Evolutionary conservation across 2,888 invertebrate species (phyloP).

Genomic region (Melinaea marsaeus): DNA sequence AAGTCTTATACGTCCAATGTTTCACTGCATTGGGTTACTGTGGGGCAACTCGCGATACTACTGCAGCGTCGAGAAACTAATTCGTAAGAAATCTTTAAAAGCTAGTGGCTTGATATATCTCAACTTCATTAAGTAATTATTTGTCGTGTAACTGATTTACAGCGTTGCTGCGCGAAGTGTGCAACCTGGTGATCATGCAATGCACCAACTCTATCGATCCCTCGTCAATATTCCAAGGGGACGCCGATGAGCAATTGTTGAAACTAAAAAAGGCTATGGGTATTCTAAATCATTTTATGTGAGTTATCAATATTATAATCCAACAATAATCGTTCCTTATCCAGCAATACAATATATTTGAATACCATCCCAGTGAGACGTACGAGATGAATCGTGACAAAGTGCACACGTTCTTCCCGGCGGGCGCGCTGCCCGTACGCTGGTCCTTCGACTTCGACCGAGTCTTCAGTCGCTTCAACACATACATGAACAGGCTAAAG

Average conservation of each 20-base stretch:
- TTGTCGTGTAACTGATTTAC: conserved; percentile 36
- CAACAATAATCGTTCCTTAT: no score
- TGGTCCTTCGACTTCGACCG: conserved; percentile 87
- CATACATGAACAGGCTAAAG: conserved; percentile 80
- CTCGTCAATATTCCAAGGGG: conserved; percentile 89
- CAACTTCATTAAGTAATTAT: no score
- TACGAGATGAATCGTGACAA: conserved; percentile 76
- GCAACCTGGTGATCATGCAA: conserved; percentile 88
- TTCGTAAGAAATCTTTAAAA: conserved; percentile 53
- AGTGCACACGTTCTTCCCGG: conserved; percentile 74
- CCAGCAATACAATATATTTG: no score
- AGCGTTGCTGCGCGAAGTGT: conserved; percentile 86
- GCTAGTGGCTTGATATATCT: no score
- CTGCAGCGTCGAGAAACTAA: conserved; percentile 77
- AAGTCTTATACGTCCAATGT: conserved; percentile 79
- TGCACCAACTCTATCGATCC: conserved; percentile 86
- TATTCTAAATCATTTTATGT: conserved; percentile 79
- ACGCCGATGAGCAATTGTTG: conserved; percentile 84
- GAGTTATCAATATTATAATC: conserved; percentile 38
- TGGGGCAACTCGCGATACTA: conserved; percentile 92
- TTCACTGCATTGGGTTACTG: conserved; percentile 88
- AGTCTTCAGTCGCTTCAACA: conserved; percentile 82
- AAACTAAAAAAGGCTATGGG: conserved; percentile 75
- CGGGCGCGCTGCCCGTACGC: conserved; percentile 77
- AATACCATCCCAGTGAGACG: conserved; percentile 51